These are phyloP conservation scores for Ondatra zibethicus DNA, from an alignment of 2,113 vertebrate genomes.

Conservation along the genomic window DNA sequence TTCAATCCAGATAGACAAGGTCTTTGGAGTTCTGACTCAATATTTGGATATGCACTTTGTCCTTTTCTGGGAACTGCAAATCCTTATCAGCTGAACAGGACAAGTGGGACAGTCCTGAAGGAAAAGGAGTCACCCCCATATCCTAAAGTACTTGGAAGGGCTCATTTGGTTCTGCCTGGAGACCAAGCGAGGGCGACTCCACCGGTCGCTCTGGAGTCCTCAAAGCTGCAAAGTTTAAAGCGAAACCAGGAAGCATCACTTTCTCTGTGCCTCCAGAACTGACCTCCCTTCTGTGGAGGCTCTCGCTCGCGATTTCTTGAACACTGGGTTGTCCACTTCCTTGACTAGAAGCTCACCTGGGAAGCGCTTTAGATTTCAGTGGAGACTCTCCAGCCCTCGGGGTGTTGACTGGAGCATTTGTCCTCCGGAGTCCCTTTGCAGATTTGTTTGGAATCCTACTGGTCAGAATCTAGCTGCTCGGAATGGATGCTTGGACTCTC, in stretches of 20 bases:
- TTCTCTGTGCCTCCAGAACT: not conserved
- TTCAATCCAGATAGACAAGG: not conserved
- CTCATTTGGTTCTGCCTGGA: not conserved
- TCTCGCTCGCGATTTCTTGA: not conserved
- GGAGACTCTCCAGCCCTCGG: not conserved
- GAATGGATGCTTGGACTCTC: not conserved
- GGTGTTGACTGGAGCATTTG: not conserved
- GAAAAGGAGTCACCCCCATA: conserved; percentile 7
- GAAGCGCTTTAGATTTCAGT: not conserved
- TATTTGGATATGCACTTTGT: not conserved
- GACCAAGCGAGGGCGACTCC: not conserved
- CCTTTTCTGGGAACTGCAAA: not conserved
- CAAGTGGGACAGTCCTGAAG: conserved; percentile 36
- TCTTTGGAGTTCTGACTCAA: not conserved
- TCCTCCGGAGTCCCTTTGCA: not conserved
- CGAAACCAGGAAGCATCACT: not conserved
- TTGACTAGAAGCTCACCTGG: not conserved
- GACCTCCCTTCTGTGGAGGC: not conserved
- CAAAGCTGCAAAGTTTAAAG: conserved; percentile 37
- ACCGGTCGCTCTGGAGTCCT: not conserved
- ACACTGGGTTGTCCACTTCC: not conserved
- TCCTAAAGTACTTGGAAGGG: conserved; percentile 32
- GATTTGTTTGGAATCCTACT: not conserved
- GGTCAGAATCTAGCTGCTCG: accelerated
- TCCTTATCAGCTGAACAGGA: not conserved